Conservation (phyloP, 1,140 invertebrate genomes). For the Drosophila azteca region DNA sequence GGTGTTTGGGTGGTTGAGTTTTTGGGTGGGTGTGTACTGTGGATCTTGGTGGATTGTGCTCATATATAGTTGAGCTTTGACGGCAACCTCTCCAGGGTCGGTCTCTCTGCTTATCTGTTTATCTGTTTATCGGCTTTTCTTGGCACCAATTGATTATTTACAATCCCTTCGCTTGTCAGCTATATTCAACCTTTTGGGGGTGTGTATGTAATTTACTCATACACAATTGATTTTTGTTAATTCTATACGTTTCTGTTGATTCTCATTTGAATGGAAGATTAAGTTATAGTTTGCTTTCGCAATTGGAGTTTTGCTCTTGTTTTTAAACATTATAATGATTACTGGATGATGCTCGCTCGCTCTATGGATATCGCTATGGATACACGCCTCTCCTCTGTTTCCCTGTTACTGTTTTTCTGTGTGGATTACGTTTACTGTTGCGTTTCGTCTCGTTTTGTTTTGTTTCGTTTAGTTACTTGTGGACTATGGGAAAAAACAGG, state of each 20-base stretch:
- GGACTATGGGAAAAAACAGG: constrained; percentile 77
- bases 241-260: constrained; percentile 16
- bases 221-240: constrained; percentile 14
- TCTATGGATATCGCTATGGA: not conserved
- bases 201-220: constrained; percentile 21
- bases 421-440: constrained; percentile 13
- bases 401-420: constrained; percentile 17
- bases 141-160: constrained; percentile 40
- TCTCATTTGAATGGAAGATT: constrained; percentile 27
- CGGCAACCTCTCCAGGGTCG: too few species aligned
- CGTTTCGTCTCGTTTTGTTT: constrained; percentile 21
- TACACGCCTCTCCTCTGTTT: constrained; percentile 12
- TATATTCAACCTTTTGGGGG: too few species aligned
- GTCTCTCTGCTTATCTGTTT: constrained; percentile 14
- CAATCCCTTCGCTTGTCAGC: constrained; percentile 7
- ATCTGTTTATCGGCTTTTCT: not conserved
- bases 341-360: constrained; percentile 3
- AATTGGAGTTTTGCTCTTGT: constrained; percentile 36
- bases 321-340: constrained; percentile 24
- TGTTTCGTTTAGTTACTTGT: constrained; percentile 17
- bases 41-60: constrained; percentile 27
- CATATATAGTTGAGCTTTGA: constrained; percentile 13
- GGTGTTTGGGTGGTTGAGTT: constrained; percentile 52
- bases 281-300: constrained; percentile 25
- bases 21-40: constrained; percentile 25